These are phyloP conservation scores for Pissodes strobi DNA, from an alignment of 1,140 invertebrate genomes.

Conservation along the genomic window DNA sequence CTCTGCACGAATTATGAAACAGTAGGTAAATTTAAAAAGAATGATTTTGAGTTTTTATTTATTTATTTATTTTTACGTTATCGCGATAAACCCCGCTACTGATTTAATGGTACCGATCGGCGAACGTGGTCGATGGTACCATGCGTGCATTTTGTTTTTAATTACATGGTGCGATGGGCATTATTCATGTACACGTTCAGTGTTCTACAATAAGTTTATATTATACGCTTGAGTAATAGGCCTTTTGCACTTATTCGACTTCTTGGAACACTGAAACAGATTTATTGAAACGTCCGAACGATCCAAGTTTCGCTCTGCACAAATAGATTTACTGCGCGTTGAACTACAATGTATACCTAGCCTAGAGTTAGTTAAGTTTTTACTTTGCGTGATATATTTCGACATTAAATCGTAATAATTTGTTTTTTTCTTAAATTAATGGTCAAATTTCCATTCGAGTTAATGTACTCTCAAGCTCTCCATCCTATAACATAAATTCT, in stretches of 20 bases:
- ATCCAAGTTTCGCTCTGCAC: not conserved
- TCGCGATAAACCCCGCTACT: too few species aligned
- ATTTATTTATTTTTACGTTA: too few species aligned
- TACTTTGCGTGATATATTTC: too few species aligned
- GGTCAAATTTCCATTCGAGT: too few species aligned
- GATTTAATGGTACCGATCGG: slow-evolving; percentile 29
- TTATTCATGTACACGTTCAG: slow-evolving; percentile 38
- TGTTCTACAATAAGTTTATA: slow-evolving; percentile 37
- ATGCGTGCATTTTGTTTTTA: slow-evolving; percentile 40
- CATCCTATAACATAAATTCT: too few species aligned
- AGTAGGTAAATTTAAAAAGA: too few species aligned
- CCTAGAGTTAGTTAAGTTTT: slow-evolving; percentile 14
- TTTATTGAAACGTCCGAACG: slow-evolving; percentile 29
- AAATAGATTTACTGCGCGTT: slow-evolving; percentile 19
- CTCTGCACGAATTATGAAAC: too few species aligned
- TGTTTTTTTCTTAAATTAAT: too few species aligned
- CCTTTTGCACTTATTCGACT: slow-evolving; percentile 35
- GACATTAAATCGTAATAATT: too few species aligned
- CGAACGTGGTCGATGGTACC: slow-evolving; percentile 34
- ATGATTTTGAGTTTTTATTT: too few species aligned
- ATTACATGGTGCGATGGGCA: slow-evolving; percentile 37
- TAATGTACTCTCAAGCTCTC: too few species aligned
- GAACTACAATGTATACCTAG: slow-evolving; percentile 18
- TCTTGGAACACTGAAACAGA: slow-evolving; percentile 34
- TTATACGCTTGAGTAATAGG: slow-evolving; percentile 35